Conservation (phyloP, 2,888 invertebrate genomes). For the Sinhomidia bicolor region DNA sequence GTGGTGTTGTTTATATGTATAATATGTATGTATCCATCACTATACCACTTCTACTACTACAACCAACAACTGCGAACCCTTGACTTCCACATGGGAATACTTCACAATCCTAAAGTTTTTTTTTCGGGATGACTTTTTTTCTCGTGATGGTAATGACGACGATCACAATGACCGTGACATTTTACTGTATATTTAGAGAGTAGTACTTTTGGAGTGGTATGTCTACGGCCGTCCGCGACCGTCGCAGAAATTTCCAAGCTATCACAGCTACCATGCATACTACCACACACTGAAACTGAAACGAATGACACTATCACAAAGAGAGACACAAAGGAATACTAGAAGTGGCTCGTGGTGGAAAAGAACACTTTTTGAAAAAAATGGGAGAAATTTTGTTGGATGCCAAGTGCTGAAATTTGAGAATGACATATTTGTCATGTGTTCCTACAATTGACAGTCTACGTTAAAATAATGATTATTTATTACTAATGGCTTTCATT, state of each 20-base stretch:
- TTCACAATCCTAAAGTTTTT: neutral
- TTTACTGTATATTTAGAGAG: neutral
- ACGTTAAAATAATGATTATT: no score
- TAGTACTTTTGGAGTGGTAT: neutral
- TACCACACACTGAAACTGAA: neutral
- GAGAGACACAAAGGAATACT: neutral
- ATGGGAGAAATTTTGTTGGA: neutral
- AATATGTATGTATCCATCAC: no score
- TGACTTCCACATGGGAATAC: neutral
- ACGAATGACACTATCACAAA: neutral
- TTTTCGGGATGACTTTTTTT: neutral
- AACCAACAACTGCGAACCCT: no score
- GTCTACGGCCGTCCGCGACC: neutral
- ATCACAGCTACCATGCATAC: neutral
- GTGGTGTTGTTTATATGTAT: neutral
- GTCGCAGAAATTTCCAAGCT: neutral
- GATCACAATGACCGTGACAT: conserved; percentile 14
- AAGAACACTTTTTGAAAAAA: neutral
- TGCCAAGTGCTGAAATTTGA: neutral
- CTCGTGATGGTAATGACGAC: neutral
- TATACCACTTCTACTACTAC: neutral
- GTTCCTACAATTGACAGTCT: no score
- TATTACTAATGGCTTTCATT: no score
- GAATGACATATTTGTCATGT: neutral
- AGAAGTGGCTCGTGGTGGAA: neutral